These are phyloP conservation scores for Sycophila texana DNA, from an alignment of 2,888 invertebrate species.

Conservation along the genomic window DNA sequence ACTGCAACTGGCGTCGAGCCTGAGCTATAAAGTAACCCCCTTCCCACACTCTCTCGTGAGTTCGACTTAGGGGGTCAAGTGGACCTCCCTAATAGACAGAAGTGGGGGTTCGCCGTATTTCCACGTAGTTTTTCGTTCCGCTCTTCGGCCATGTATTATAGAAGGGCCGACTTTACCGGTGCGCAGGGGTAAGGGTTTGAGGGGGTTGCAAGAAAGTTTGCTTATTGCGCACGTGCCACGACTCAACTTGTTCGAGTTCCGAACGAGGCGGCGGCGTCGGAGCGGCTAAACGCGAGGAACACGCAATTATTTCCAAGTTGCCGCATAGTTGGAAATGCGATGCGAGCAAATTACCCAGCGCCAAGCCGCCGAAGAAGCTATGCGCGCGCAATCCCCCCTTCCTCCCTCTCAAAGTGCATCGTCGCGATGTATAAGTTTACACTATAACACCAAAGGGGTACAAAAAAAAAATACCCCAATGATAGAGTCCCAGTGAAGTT, in stretches of 20 bases:
- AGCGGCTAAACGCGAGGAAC: slow-evolving; percentile 26
- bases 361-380: neutral
- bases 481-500: too few relatives aligned
- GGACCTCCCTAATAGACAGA: neutral
- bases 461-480: too few relatives aligned
- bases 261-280: neutral
- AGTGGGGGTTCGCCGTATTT: neutral
- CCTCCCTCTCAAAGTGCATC: neutral
- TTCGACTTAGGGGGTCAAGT: too few relatives aligned
- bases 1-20: too few relatives aligned
- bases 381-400: neutral
- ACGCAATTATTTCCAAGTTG: slow-evolving; percentile 48
- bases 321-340: slow-evolving; percentile 42
- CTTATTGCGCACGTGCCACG: slow-evolving; percentile 49
- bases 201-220: slow-evolving; percentile 44
- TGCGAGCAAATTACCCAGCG: slow-evolving; percentile 33
- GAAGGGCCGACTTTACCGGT: neutral
- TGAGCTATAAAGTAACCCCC: too few relatives aligned
- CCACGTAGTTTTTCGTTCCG: neutral
- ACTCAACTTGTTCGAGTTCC: neutral
- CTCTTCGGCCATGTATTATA: neutral
- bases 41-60: too few relatives aligned
- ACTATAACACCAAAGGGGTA: too few relatives aligned
- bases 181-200: neutral
- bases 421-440: neutral